phyloP scores from a whole-genome alignment of 1,140 invertebrate genomes.

The Cotesia typhae region DNA sequence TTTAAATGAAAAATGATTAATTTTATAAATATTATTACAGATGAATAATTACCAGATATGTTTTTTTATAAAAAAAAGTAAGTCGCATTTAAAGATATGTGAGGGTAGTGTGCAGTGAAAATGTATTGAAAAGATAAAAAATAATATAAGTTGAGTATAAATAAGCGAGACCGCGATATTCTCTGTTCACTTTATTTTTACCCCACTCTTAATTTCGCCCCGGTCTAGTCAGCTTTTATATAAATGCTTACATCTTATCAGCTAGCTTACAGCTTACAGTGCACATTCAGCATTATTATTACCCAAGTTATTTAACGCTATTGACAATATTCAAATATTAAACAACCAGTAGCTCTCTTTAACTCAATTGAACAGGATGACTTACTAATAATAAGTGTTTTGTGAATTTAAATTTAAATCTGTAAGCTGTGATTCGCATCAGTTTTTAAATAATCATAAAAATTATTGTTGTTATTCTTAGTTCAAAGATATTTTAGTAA shows the following conservation, averaged over 20 bases:
- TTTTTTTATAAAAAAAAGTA: too few relatives aligned
- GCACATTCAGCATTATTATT: not conserved
- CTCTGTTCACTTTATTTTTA: not conserved
- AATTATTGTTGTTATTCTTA: not conserved
- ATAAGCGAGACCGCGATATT: not conserved
- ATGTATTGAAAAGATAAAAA: not conserved
- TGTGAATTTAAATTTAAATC: too few relatives aligned
- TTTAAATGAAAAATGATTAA: too few relatives aligned
- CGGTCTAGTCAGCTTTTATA: not conserved
- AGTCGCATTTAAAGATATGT: too few relatives aligned
- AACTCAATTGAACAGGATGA: too few relatives aligned
- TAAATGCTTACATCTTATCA: slow-evolving; percentile 6
- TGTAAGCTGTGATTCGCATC: too few relatives aligned
- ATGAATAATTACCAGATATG: too few relatives aligned
- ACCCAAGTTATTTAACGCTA: not conserved
- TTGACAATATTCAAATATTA: too few relatives aligned
- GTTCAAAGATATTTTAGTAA: not conserved
- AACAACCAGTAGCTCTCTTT: too few relatives aligned
- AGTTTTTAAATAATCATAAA: not conserved
- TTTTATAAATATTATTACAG: too few relatives aligned
- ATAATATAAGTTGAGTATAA: not conserved
- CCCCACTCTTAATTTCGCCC: not conserved
- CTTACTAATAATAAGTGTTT: too few relatives aligned
- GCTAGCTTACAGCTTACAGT: not conserved
- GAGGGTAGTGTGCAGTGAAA: too few relatives aligned